Evolutionary conservation across 2,113 vertebrate species (phyloP).

Genomic region (Heterotis niloticus): DNA sequence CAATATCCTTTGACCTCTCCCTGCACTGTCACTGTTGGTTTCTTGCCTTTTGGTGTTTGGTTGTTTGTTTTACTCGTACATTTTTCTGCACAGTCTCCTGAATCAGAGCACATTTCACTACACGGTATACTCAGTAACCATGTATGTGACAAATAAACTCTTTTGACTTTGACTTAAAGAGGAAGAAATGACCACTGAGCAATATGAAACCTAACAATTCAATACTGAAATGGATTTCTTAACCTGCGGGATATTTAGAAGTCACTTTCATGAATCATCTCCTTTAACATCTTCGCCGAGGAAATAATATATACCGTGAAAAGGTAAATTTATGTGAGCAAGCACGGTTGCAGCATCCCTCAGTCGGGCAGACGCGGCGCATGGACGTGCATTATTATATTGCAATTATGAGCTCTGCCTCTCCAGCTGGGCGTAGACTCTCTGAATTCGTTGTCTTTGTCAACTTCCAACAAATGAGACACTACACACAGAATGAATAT

Average conservation of each 20-base stretch:
- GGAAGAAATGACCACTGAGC: neutral
- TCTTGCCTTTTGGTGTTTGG: too few relatives aligned
- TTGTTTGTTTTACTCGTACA: too few relatives aligned
- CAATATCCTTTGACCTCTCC: too few relatives aligned
- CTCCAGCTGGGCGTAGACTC: conserved; percentile 18
- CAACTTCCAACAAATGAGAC: conserved; percentile 14
- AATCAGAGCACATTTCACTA: too few relatives aligned
- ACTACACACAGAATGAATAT: conserved; percentile 13
- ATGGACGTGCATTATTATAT: conserved; percentile 23
- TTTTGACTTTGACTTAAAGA: too few relatives aligned
- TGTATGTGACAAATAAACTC: too few relatives aligned
- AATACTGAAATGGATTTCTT: neutral
- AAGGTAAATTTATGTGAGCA: neutral
- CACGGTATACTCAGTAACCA: too few relatives aligned
- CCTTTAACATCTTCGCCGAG: conserved; percentile 1
- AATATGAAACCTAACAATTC: neutral
- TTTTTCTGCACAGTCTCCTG: too few relatives aligned
- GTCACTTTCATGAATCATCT: neutral
- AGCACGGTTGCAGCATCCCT: neutral
- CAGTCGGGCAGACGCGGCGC: conserved; percentile 1
- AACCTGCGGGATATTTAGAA: neutral
- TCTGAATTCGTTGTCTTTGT: conserved; percentile 27
- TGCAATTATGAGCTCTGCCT: conserved; percentile 17
- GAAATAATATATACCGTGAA: neutral
- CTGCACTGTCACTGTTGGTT: too few relatives aligned